These are phyloP conservation scores for Chrysolina americana DNA, from an alignment of 2,888 invertebrate genomes.

Conservation along the genomic window DNA sequence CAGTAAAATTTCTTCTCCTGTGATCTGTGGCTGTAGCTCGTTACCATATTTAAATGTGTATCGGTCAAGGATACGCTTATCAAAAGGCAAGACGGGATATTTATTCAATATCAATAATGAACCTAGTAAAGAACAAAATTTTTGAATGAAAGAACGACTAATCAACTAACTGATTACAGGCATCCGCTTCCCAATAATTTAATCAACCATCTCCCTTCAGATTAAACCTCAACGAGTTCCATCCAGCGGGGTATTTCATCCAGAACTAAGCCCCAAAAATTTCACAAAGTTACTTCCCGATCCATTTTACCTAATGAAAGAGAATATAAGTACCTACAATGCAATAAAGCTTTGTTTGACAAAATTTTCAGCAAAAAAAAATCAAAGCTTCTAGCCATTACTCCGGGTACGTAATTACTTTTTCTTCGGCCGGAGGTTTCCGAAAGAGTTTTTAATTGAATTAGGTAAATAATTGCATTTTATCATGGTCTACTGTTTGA, in stretches of 20 bases:
- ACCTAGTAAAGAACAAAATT: not conserved
- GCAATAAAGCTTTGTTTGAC: slow-evolving; percentile 37
- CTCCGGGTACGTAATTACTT: slow-evolving; percentile 37
- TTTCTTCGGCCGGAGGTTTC: slow-evolving; percentile 38
- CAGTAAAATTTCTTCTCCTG: too few relatives aligned
- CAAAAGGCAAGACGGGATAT: too few relatives aligned
- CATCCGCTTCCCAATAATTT: not conserved
- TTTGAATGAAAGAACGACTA: not conserved
- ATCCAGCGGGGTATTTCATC: slow-evolving; percentile 30
- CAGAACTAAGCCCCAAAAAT: slow-evolving; percentile 31
- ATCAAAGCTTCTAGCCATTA: slow-evolving; percentile 40
- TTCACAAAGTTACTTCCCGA: slow-evolving; percentile 23
- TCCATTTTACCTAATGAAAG: slow-evolving; percentile 37
- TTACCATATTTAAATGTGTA: too few relatives aligned
- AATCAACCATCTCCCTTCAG: slow-evolving; percentile 10
- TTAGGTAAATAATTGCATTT: slow-evolving; percentile 45
- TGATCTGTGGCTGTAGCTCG: too few relatives aligned
- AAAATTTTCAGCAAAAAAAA: slow-evolving; percentile 27
- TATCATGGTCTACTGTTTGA: slow-evolving; percentile 44
- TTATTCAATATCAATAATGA: too few relatives aligned
- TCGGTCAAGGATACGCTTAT: too few relatives aligned
- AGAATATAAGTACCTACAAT: not conserved
- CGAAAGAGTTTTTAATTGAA: slow-evolving; percentile 39
- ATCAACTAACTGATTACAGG: not conserved
- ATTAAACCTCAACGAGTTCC: slow-evolving; percentile 19